These are phyloP conservation scores for Eulemur coronatus DNA, from an alignment of 2,797 vertebrate species.

Conservation along the genomic window DNA sequence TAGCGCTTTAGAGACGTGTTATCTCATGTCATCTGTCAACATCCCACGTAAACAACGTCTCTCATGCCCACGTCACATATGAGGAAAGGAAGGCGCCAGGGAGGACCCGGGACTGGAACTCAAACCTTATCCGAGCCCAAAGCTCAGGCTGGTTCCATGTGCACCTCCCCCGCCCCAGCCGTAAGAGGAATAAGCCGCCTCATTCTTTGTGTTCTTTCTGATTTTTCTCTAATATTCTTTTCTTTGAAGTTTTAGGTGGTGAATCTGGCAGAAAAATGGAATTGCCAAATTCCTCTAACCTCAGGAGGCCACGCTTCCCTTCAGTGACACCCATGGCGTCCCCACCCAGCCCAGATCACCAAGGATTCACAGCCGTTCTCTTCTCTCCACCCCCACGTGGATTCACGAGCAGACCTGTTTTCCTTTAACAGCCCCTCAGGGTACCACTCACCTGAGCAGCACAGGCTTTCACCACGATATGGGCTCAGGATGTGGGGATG, in stretches of 20 bases:
- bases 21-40: not conserved
- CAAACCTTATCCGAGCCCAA: not conserved
- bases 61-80: not conserved
- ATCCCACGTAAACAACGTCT: not conserved
- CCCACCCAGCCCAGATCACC: not conserved
- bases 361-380: not conserved
- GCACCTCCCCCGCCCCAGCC: not conserved
- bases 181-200: not conserved
- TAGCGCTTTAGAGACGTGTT: not conserved
- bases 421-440: not conserved
- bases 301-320: not conserved
- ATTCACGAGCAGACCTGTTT: not conserved
- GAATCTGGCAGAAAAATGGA: not conserved
- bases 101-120: not conserved
- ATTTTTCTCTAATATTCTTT: not conserved
- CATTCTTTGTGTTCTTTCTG: not conserved
- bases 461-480: not conserved
- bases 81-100: not conserved
- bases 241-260: not conserved
- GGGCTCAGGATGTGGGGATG: not conserved
- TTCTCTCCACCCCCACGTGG: not conserved
- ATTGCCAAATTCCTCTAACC: not conserved
- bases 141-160: rapidly evolving
- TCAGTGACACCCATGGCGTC: rapidly evolving
- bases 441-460: not conserved